These are phyloP conservation scores for Pangasius djambal DNA, from an alignment of 2,797 vertebrate genomes.

Conservation along the genomic window DNA sequence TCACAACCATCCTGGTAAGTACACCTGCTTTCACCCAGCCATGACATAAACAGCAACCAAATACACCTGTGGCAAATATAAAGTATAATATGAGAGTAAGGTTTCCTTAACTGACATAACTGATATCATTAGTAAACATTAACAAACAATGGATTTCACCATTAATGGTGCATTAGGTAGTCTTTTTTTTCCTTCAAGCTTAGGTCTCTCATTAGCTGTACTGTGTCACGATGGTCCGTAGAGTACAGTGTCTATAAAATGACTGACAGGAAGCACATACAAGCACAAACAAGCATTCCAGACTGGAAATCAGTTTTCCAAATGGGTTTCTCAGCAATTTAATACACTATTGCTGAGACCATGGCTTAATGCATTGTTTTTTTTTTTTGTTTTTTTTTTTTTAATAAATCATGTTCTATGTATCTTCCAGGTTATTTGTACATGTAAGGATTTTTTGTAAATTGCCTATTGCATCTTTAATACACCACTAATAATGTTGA, in stretches of 20 bases:
- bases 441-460: neutral
- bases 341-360: neutral
- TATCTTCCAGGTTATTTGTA: neutral
- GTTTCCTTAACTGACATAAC: neutral
- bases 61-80: neutral
- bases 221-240: too few species aligned
- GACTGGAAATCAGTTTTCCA: neutral
- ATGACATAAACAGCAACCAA: neutral
- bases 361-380: neutral
- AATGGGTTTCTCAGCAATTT: neutral
- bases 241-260: neutral
- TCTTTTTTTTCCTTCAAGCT: neutral
- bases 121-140: neutral
- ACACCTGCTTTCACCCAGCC: conserved; percentile 10
- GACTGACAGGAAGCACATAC: neutral
- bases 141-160: neutral
- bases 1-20: conserved; percentile 98
- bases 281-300: neutral
- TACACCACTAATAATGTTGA: neutral
- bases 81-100: neutral
- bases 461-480: neutral
- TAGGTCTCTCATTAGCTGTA: neutral
- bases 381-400: neutral
- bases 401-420: neutral
- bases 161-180: neutral